Conservation (phyloP, 1,140 invertebrate genomes). For the Acromyrmex echinatior region DNA sequence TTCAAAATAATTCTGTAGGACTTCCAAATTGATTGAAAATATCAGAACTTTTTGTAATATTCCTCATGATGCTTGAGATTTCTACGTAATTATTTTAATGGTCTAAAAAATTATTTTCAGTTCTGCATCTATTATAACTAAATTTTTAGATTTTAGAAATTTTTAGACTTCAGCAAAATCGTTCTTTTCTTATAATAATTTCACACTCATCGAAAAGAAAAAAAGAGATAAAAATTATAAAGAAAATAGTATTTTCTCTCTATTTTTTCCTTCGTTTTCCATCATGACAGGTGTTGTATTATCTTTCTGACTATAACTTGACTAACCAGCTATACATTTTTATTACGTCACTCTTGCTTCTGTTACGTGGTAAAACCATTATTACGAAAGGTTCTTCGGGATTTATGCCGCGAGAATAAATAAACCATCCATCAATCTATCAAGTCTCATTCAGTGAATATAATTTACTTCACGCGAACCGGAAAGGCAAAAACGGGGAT, state of each 20-base stretch:
- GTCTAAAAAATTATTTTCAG: no score
- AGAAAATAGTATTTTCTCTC: neutral
- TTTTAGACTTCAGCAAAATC: no score
- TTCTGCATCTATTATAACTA: no score
- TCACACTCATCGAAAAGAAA: no score
- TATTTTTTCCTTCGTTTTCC: neutral
- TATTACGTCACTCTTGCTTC: constrained; percentile 46
- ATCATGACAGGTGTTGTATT: constrained; percentile 18
- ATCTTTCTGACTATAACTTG: neutral
- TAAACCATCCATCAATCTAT: constrained; percentile 65
- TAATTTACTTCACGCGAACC: constrained; percentile 47
- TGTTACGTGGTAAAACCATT: constrained; percentile 42
- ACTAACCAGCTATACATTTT: constrained; percentile 36
- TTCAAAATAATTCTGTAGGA: no score
- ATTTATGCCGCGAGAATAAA: constrained; percentile 50
- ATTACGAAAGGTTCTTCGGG: constrained; percentile 50
- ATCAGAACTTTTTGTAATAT: no score
- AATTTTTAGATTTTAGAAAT: no score
- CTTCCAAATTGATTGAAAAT: no score
- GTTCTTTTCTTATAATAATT: neutral
- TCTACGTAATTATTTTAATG: no score
- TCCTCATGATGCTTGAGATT: no score
- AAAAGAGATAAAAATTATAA: neutral
- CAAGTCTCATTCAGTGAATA: constrained; percentile 59
- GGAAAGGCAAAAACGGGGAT: constrained; percentile 15